Conservation (phyloP, 2,113 vertebrate species). For the Ctenomys sociabilis region DNA sequence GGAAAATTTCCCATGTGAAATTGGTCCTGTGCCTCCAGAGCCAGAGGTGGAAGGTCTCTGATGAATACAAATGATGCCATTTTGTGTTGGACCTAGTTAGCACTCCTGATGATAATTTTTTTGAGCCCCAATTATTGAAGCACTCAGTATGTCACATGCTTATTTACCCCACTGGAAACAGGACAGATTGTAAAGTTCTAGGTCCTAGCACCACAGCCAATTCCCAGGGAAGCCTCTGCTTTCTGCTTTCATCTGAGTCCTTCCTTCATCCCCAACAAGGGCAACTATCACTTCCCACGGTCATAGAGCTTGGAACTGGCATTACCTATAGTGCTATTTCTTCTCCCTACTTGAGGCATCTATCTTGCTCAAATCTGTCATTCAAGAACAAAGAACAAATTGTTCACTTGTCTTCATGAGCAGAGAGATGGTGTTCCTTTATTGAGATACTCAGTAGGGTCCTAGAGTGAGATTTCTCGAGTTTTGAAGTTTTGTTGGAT, state of each 20-base stretch:
- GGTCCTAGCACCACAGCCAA: not conserved
- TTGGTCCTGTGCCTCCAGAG: not conserved
- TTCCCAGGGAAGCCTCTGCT: not conserved
- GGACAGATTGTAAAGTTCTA: not conserved
- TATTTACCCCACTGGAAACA: not conserved
- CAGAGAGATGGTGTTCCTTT: not conserved
- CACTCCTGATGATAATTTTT: not conserved
- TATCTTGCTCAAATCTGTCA: not conserved
- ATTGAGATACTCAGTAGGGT: not conserved
- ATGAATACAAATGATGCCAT: not conserved
- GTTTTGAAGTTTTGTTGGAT: not conserved
- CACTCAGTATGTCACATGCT: not conserved
- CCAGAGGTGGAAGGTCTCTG: not conserved
- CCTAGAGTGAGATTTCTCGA: not conserved
- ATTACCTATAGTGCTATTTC: not conserved
- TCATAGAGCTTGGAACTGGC: not conserved
- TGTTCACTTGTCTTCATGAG: not conserved
- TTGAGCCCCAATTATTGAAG: not conserved
- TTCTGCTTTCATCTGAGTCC: not conserved
- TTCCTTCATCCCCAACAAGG: not conserved
- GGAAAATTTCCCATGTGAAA: constrained; percentile 12
- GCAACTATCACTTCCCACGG: no score
- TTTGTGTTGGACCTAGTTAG: not conserved
- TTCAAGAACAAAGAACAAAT: not conserved
- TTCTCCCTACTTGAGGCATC: not conserved